Evolutionary conservation across 2,113 vertebrate species (phyloP).

Genomic region (Nematolebias whitei): DNA sequence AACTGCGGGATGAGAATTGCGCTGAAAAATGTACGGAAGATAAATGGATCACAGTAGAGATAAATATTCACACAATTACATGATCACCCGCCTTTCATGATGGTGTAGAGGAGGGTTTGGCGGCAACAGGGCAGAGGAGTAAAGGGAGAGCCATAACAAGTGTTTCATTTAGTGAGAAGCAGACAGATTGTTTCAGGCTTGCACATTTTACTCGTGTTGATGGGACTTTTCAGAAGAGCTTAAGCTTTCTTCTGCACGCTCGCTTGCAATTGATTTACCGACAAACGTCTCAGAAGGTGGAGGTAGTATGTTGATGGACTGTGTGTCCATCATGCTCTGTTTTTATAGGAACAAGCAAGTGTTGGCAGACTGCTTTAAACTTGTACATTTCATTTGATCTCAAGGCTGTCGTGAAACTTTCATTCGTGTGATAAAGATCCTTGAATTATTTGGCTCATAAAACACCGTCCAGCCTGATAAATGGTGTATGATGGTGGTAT

Average conservation of each 20-base stretch:
- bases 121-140: conserved; percentile 4
- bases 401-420: not conserved
- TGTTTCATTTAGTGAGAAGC: conserved; percentile 45
- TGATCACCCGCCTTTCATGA: too few relatives aligned
- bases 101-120: conserved; percentile 6
- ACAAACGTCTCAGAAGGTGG: not conserved
- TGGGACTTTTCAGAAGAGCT: conserved; percentile 12
- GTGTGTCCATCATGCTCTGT: not conserved
- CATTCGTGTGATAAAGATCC: not conserved
- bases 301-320: conserved; percentile 6
- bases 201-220: conserved; percentile 51
- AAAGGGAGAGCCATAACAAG: conserved; percentile 13
- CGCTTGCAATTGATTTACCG: conserved; percentile 9
- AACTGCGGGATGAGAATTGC: too few relatives aligned
- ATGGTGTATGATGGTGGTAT: conserved; percentile 21
- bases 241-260: not conserved
- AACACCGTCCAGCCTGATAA: conserved; percentile 19
- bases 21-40: too few relatives aligned
- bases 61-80: too few relatives aligned
- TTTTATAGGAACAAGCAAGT: conserved; percentile 1
- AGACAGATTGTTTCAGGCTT: conserved; percentile 42
- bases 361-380: not conserved
- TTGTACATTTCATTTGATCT: not conserved
- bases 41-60: too few relatives aligned
- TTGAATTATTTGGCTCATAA: conserved; percentile 37